A percentile compares a stretch with the other conserved stretches of the same genome.
These are phyloP conservation scores for Platynereis dumerilii DNA, from an alignment of 2,888 invertebrate genomes.

Conservation along the genomic window DNA sequence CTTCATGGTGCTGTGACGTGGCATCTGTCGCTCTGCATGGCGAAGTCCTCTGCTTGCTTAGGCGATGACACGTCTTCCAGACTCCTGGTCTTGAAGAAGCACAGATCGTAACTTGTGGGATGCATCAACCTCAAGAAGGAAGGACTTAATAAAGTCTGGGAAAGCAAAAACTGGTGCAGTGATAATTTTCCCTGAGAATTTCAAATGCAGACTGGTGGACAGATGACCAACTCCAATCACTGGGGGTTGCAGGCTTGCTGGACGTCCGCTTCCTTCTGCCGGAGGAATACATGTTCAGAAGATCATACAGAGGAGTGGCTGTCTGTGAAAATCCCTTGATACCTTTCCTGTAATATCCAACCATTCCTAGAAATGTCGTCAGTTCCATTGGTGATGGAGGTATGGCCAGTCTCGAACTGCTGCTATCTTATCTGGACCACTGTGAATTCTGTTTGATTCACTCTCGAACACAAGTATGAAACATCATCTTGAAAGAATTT, in stretches of 20 bases:
- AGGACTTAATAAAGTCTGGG: slow-evolving; percentile 35
- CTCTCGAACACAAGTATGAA: no score
- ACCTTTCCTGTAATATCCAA: background rate
- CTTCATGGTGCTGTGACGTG: slow-evolving; percentile 37
- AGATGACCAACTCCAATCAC: slow-evolving; percentile 8
- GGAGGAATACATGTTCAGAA: background rate
- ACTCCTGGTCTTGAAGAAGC: slow-evolving; percentile 34
- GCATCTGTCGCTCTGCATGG: slow-evolving; percentile 31
- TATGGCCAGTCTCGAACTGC: background rate
- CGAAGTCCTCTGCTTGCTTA: slow-evolving; percentile 38
- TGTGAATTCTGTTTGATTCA: background rate
- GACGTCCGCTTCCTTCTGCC: background rate
- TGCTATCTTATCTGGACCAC: slow-evolving; percentile 1
- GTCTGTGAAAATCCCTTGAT: background rate
- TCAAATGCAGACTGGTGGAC: slow-evolving; percentile 30
- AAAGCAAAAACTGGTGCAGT: slow-evolving; percentile 37
- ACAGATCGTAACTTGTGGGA: slow-evolving; percentile 26
- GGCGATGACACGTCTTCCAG: slow-evolving; percentile 23
- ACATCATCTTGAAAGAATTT: no score
- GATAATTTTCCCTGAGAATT: slow-evolving; percentile 29
- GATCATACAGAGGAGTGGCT: background rate
- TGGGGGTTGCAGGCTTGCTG: background rate
- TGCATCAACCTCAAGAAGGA: slow-evolving; percentile 38
- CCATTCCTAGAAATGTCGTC: background rate
- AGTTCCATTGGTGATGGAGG: background rate